These are phyloP conservation scores for Troilus luridus DNA, from an alignment of 2,888 invertebrate species.

Conservation along the genomic window DNA sequence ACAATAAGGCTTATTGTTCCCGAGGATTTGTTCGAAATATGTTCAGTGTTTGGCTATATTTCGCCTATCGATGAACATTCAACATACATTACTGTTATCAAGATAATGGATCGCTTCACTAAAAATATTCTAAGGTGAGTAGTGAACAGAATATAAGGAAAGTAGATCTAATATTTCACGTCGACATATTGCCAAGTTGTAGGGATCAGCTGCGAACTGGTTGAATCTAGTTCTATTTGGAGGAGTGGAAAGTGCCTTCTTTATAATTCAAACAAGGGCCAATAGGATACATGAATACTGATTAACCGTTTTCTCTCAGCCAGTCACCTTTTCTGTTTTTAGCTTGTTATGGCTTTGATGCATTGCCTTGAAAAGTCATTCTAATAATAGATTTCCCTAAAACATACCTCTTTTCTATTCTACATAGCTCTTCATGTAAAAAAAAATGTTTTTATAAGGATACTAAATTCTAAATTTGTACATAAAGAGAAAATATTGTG, in stretches of 20 bases:
- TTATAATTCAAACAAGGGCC: not conserved
- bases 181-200: not conserved
- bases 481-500: no score
- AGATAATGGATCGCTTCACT: no score
- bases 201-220: not conserved
- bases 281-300: slow-evolving; percentile 27
- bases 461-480: no score
- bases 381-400: not conserved
- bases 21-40: no score
- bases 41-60: no score
- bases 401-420: no score
- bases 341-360: not conserved
- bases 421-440: no score
- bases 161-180: not conserved
- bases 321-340: not conserved
- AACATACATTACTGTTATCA: no score
- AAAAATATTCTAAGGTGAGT: not conserved
- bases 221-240: not conserved
- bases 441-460: no score
- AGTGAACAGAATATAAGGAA: not conserved
- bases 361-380: not conserved
- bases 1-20: no score
- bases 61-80: no score
- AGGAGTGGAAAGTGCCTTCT: slow-evolving; percentile 1
- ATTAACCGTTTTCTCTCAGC: not conserved